A percentile compares a stretch with the other conserved stretches of the same genome.
Conservation (phyloP, 2,888 invertebrate species). For the Limnephilus rhombicus region DNA sequence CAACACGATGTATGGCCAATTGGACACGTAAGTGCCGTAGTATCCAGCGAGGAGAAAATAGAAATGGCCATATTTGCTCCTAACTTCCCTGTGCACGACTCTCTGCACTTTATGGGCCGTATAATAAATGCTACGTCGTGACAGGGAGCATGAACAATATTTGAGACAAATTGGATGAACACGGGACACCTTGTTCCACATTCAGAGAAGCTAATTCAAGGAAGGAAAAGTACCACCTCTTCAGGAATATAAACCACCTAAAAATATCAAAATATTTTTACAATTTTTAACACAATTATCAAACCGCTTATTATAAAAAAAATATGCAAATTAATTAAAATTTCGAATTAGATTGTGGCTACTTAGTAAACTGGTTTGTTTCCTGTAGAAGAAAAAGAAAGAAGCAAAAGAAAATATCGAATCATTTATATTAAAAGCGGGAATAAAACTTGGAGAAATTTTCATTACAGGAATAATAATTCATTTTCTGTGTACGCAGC, state of each 20-base stretch:
- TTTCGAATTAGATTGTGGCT: background rate
- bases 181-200: background rate
- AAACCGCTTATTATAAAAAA: background rate
- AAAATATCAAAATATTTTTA: background rate
- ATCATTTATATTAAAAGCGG: background rate
- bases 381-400: background rate
- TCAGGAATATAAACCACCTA: background rate
- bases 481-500: background rate
- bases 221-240: background rate
- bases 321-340: background rate
- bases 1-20: slow-evolving; percentile 12
- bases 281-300: background rate
- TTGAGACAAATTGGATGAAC: slow-evolving; percentile 1
- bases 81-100: background rate
- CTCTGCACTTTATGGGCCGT: background rate
- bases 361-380: background rate
- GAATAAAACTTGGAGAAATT: background rate
- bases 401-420: background rate
- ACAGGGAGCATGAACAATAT: background rate
- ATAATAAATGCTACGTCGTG: background rate
- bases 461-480: slow-evolving; percentile 12
- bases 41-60: background rate
- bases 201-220: background rate
- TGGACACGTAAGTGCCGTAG: slow-evolving; percentile 4
- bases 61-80: background rate